phyloP scores from a whole-genome alignment of 2,113 vertebrate species.

The Pelvicachromis taeniatus region DNA sequence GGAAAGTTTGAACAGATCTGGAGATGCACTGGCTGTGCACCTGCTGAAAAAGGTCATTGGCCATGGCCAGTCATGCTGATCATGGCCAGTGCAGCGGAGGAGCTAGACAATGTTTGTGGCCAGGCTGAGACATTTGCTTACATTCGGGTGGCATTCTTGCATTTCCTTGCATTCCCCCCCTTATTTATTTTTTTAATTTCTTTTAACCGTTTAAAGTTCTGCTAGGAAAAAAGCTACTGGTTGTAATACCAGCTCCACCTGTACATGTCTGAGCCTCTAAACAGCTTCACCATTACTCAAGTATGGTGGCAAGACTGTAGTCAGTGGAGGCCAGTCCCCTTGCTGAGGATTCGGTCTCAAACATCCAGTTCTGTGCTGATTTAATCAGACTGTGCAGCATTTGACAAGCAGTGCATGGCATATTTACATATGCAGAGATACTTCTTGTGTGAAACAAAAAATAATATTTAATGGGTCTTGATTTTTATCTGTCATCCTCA shows the following conservation, averaged over 20 bases:
- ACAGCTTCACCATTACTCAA: neutral
- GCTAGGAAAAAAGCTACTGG: neutral
- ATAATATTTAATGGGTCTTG: too few relatives aligned
- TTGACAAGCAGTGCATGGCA: too few relatives aligned
- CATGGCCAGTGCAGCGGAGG: neutral
- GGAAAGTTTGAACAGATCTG: neutral
- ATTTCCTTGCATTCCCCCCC: too few relatives aligned
- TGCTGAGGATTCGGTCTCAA: too few relatives aligned
- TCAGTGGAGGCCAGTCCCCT: too few relatives aligned
- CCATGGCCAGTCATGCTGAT: neutral
- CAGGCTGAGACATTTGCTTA: accelerated
- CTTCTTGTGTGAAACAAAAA: too few relatives aligned
- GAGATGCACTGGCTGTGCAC: neutral
- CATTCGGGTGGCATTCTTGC: neutral
- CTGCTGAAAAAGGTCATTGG: neutral
- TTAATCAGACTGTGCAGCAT: too few relatives aligned
- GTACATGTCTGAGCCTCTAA: neutral
- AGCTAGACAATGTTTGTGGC: neutral
- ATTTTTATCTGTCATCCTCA: too few relatives aligned
- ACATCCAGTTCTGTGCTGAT: too few relatives aligned
- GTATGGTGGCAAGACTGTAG: neutral
- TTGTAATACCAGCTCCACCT: neutral
- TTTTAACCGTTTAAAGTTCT: neutral
- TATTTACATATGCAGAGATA: too few relatives aligned
- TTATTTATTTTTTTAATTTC: neutral